Evolutionary conservation across 1,140 invertebrate species (phyloP), one percentile per base, ranked within the genome.

Genomic region (Dreissena polymorpha): DNA sequence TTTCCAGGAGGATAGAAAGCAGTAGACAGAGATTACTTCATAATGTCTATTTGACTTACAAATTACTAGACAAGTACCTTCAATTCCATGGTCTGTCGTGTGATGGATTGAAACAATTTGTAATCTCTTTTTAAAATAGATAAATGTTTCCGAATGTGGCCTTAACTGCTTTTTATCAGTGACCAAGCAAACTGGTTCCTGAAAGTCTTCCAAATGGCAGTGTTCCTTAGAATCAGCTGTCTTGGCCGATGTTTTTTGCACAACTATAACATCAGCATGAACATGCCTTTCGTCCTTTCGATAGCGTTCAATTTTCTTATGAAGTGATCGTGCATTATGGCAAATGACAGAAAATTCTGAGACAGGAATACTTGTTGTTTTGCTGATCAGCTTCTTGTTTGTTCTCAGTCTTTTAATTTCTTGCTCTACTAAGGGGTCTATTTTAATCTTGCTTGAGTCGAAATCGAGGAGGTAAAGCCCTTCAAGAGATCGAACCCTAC

Each of bases 121-220:
- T 6, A 75, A 0, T 10, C 77, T 68, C 5, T 7, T 39, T 80
- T 55, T 80, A 39, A 80, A 49, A 16, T 80, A 80, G 50, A 80
- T 71, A 55, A 80, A 60, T 53, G 65, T 80, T 57, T 68, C 77
- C 3, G 63, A 60, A 27, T 80, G 77, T 10, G 77, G 77, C n/a
- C 77, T 7, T 49, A 29, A 21, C 57, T 27, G 14, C 39, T 16
- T 75, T 7, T 64, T 64, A 50, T 64, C 57, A 57, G 53, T 75
- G 10, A 2, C 60, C 7, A 75, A 23, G 64, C 12, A 75, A 6
- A 75, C 0, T 39, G 73, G 51, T 2, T 39, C 2, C 13, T 60
- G 67, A n/a, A 80, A 80, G 49, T 53, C 68, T 57, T 39, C 7
- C 8, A 80, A n/a, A 0, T 12, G 12, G n/a, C n/a, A n/a, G n/a